A percentile compares a stretch with the other conserved stretches of the same genome.
Evolutionary conservation across 2,888 invertebrate species (phyloP).

Genomic region (Thecophora atra): DNA sequence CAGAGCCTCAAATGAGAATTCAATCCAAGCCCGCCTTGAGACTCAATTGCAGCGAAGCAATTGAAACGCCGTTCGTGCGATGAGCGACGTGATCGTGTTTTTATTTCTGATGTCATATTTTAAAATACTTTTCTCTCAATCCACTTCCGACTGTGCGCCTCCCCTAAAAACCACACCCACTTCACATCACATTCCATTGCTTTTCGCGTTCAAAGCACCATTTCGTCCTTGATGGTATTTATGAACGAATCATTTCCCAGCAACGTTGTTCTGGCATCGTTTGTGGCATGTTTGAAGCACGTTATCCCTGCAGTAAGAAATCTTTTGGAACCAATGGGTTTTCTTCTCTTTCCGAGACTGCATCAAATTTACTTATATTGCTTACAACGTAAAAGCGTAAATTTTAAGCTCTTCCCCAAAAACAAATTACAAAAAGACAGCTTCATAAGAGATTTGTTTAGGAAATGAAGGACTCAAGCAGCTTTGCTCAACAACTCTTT

Average conservation of each 20-base stretch:
- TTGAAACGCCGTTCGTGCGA: slow-evolving; percentile 26
- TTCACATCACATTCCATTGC: not conserved
- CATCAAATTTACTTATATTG: no score
- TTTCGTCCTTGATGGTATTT: no score
- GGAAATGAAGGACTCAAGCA: no score
- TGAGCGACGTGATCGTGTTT: slow-evolving; percentile 27
- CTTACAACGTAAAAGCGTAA: no score
- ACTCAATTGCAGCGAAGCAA: not conserved
- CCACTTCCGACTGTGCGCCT: not conserved
- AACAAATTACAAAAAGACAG: no score
- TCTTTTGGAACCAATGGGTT: not conserved
- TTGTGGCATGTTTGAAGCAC: not conserved
- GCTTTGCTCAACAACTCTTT: no score
- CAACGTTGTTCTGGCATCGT: not conserved
- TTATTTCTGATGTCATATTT: slow-evolving; percentile 22
- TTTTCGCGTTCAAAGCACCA: not conserved
- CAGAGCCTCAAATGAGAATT: not conserved
- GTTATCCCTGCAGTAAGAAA: not conserved
- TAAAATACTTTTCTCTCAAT: not conserved
- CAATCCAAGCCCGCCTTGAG: not conserved
- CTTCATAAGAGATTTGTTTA: no score
- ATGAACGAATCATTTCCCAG: no score
- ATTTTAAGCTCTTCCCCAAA: no score
- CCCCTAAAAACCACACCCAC: not conserved
- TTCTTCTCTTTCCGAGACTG: no score